Percentiles rank a stretch among this genome's conserved stretches.
phyloP scores from a whole-genome alignment of 1,140 invertebrate genomes.

The Eumeta japonica region DNA sequence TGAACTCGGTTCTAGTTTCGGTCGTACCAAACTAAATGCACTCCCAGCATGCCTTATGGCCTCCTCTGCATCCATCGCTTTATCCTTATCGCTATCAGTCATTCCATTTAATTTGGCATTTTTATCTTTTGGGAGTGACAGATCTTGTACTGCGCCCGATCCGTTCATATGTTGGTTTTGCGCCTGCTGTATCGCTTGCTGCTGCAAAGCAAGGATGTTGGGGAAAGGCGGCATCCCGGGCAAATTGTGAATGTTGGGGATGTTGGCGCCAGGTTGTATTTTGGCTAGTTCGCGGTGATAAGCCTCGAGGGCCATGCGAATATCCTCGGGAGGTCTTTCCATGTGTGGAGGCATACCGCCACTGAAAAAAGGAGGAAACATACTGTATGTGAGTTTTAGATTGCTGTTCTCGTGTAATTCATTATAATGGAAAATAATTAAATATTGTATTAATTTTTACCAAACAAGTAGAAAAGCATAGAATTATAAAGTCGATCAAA shows the following conservation, averaged over 20 bases:
- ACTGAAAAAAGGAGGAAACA: constrained; percentile 82
- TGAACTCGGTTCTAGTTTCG: constrained; percentile 74
- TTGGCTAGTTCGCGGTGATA: constrained; percentile 89
- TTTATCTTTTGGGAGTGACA: constrained; percentile 80
- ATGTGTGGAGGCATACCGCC: constrained; percentile 69
- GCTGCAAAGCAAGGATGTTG: constrained; percentile 70
- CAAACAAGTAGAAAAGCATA: no score
- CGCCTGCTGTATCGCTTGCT: constrained; percentile 68
- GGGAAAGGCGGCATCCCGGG: constrained; percentile 63
- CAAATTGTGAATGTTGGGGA: constrained; percentile 60
- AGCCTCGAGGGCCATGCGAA: constrained; percentile 85
- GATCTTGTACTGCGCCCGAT: constrained; percentile 75
- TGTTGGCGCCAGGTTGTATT: constrained; percentile 66
- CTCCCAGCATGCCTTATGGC: constrained; percentile 77
- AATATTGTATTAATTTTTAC: no score
- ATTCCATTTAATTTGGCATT: constrained; percentile 70
- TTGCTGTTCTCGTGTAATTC: constrained; percentile 62
- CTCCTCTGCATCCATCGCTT: constrained; percentile 63
- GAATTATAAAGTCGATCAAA: no score
- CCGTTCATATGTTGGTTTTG: constrained; percentile 61
- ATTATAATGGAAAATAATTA: not conserved
- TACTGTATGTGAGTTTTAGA: constrained; percentile 66
- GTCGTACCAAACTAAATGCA: constrained; percentile 80
- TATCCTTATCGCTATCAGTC: constrained; percentile 64
- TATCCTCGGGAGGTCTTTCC: constrained; percentile 67